A percentile compares a stretch with the other conserved stretches of the same genome.
These are phyloP conservation scores for Oxytorus armatus DNA, from an alignment of 2,888 invertebrate species.

Conservation along the genomic window DNA sequence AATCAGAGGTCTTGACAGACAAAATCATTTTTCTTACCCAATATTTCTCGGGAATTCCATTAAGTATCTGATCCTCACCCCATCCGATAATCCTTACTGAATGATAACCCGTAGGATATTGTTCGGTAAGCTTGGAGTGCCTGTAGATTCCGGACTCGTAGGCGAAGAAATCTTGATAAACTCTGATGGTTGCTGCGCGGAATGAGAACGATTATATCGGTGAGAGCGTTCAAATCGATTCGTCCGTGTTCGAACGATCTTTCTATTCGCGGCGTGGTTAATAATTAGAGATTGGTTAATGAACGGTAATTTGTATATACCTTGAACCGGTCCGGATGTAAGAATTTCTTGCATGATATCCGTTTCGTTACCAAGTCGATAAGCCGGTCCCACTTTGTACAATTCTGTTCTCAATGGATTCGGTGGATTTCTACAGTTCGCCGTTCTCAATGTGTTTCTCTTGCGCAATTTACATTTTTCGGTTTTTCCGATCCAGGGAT, in stretches of 20 bases:
- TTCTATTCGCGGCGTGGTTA: neutral
- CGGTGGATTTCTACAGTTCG: slow-evolving; percentile 86
- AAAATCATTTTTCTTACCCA: slow-evolving; percentile 88
- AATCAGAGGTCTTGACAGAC: neutral
- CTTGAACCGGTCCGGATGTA: slow-evolving; percentile 96
- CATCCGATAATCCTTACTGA: slow-evolving; percentile 97
- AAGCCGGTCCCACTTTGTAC: slow-evolving; percentile 91
- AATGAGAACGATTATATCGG: slow-evolving; percentile 25
- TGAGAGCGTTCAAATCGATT: slow-evolving; percentile 33
- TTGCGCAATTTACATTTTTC: slow-evolving; percentile 88
- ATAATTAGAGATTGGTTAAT: slow-evolving; percentile 2
- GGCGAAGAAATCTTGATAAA: slow-evolving; percentile 96
- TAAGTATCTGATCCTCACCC: slow-evolving; percentile 90
- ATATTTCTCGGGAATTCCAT: slow-evolving; percentile 88
- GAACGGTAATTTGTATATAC: slow-evolving; percentile 82
- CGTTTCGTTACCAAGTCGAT: slow-evolving; percentile 89
- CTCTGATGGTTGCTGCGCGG: slow-evolving; percentile 92
- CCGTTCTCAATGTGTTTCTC: slow-evolving; percentile 84
- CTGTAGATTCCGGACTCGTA: slow-evolving; percentile 94
- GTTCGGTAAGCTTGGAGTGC: slow-evolving; percentile 86
- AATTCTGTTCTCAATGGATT: slow-evolving; percentile 86
- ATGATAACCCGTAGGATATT: slow-evolving; percentile 89
- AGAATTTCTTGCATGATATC: slow-evolving; percentile 97
- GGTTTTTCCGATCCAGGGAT: slow-evolving; percentile 90
- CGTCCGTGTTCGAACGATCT: neutral